Percentiles rank a stretch among this genome's conserved stretches.
Evolutionary conservation across 2,797 vertebrate genomes (phyloP).

Genomic region (Bovichtus variegatus): DNA sequence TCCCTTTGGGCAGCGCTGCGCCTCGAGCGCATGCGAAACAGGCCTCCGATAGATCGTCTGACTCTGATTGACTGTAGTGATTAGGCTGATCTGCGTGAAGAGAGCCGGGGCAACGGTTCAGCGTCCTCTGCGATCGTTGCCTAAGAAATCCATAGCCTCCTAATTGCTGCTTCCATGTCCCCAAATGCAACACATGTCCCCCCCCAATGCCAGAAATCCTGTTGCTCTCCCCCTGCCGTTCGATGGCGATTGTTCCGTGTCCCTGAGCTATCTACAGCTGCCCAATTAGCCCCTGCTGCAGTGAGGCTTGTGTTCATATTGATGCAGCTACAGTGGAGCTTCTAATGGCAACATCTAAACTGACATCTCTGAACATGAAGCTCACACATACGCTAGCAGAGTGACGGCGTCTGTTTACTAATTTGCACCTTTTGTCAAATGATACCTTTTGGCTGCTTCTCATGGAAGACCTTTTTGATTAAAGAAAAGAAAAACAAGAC

Average conservation of each 20-base stretch:
- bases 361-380: not conserved
- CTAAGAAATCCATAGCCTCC: conserved; percentile 55
- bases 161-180: conserved; percentile 60
- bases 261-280: conserved; percentile 19
- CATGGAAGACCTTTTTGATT: conserved; percentile 5
- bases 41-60: conserved; percentile 40
- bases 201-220: no score
- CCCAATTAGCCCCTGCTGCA: conserved; percentile 34
- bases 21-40: conserved; percentile 28
- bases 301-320: conserved; percentile 1
- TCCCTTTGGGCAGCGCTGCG: conserved; percentile 25
- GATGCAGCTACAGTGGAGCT: conserved; percentile 1
- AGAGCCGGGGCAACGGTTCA: not conserved
- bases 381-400: not conserved
- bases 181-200: not conserved
- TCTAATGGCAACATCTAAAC: not conserved
- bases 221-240: not conserved
- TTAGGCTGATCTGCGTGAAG: conserved; percentile 34
- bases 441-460: not conserved
- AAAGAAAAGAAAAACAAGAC: not conserved
- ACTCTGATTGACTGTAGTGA: conserved; percentile 42
- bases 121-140: conserved; percentile 21
- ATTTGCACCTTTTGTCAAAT: conserved; percentile 31
- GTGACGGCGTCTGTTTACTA: not conserved
- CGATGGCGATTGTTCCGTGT: conserved; percentile 15